phyloP scores from a whole-genome alignment of 2,113 vertebrate species.

The Elaphurus davidianus region DNA sequence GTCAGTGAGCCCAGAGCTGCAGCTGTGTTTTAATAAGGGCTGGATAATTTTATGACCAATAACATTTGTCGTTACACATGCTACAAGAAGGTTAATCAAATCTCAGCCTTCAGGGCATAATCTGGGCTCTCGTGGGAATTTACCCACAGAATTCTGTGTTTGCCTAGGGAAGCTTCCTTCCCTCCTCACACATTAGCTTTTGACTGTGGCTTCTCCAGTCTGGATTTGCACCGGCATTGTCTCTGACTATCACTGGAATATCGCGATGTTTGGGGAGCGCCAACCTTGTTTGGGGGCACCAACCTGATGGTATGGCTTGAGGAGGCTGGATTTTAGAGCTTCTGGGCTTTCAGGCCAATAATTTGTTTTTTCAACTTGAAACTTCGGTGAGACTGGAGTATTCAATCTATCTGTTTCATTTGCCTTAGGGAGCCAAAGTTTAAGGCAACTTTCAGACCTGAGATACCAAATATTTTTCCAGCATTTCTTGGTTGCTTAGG shows the following conservation, averaged over 20 bases:
- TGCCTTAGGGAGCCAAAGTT: slow-evolving; percentile 55
- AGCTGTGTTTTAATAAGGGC: slow-evolving; percentile 78
- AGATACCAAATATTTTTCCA: slow-evolving; percentile 78
- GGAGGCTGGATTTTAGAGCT: neutral
- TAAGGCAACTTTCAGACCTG: slow-evolving; percentile 68
- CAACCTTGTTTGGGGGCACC: neutral
- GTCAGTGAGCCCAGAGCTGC: slow-evolving; percentile 67
- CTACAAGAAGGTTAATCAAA: slow-evolving; percentile 77
- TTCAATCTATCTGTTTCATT: slow-evolving; percentile 62
- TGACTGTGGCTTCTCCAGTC: neutral
- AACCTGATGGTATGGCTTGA: neutral
- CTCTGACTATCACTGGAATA: neutral
- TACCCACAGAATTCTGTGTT: slow-evolving; percentile 52
- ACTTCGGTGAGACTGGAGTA: neutral
- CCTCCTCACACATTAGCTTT: neutral
- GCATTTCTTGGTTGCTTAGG: slow-evolving; percentile 77
- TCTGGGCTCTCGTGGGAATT: slow-evolving; percentile 66
- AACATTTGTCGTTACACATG: slow-evolving; percentile 76
- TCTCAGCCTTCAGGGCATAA: slow-evolving; percentile 72
- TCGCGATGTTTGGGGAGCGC: neutral
- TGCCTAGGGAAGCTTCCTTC: slow-evolving; percentile 12
- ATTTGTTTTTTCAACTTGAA: slow-evolving; percentile 48
- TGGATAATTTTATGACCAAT: slow-evolving; percentile 79
- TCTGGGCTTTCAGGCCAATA: neutral
- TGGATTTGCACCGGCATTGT: neutral